Evolutionary conservation across 2,113 vertebrate species (phyloP), one percentile per base, ranked within the genome.

Genomic region (Podarcis cretensis): DNA sequence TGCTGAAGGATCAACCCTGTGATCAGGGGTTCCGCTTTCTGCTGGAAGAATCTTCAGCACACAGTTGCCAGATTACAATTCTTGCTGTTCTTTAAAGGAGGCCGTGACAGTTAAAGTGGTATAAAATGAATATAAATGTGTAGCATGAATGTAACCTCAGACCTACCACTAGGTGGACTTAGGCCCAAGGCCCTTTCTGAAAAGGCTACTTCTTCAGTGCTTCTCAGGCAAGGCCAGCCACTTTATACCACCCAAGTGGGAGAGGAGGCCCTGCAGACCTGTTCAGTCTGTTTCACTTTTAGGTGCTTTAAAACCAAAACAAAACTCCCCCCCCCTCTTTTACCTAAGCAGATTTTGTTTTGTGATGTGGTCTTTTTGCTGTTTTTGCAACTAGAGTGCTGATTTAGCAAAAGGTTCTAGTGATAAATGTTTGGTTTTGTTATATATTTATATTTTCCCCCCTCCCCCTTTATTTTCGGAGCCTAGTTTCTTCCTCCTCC

Each of bases 401-500:
- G 86, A 89, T 85, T 88, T 88, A 89, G 77, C 92, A 87, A 84
- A 78, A 76, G 80, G 76, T 76, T 94, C 88, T 88, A 82, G 73
- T 76, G 16, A 84, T 91, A 94, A 85, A 92, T 66, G 37, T 83
- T 65, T 71, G 13, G 23, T 66, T 37, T 20, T 16, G 59, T 78
- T 32, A 32, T 63, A 63, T 81, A 63, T 63, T 20, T 81, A 57
- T 82, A 91, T 92, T 94, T 92, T 90, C n/a, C 30, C 13, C 59
- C 74, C 5, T 12, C 8, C 30, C 25, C 23, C 63, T 57, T n/a
- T 25, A 9, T 35, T 35, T 57, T 68, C 54, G 81, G 25, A 35
- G 81, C 73, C 5, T 76, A 12, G 69, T 93, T 54, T 77, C 66
- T 90, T 93, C 84, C 66, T 96, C 94, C 94, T 94, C 87, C 95